phyloP scores from a whole-genome alignment of 2,113 vertebrate species.

The Hippocampus mohnikei region DNA sequence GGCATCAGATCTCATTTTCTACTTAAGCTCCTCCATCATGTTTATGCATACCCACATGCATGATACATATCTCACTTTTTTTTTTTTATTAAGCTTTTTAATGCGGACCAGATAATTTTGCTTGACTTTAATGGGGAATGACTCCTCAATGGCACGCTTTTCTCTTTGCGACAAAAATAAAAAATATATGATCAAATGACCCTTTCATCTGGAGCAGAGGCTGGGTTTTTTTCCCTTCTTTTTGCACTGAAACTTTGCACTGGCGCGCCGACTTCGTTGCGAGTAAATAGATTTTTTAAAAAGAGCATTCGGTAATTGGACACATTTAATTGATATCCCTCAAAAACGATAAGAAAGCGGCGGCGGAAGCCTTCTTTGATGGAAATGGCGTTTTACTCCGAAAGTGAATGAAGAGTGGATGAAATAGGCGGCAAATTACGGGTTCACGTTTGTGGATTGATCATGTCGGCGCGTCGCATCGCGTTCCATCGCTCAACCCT shows the following conservation, averaged over 20 bases:
- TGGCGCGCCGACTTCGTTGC: conserved; percentile 55
- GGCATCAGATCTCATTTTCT: conserved; percentile 82
- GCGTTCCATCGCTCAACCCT: conserved; percentile 55
- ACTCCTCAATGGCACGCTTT: conserved; percentile 71
- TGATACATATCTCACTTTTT: conserved; percentile 72
- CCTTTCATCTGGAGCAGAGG: conserved; percentile 72
- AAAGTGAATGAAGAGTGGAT: conserved; percentile 42
- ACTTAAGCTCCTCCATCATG: conserved; percentile 81
- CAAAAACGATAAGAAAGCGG: conserved; percentile 61
- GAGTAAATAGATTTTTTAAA: conserved; percentile 71
- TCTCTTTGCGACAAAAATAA: conserved; percentile 72
- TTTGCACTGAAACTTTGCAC: conserved; percentile 57
- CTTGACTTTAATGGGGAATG: conserved; percentile 75
- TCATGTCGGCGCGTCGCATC: conserved; percentile 45
- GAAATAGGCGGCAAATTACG: conserved; percentile 37
- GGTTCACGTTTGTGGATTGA: conserved; percentile 50
- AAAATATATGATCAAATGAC: conserved; percentile 71
- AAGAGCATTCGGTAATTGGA: conserved; percentile 68
- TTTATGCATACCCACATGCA: conserved; percentile 82
- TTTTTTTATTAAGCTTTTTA: conserved; percentile 70
- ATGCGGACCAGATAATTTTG: conserved; percentile 75
- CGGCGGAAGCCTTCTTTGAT: conserved; percentile 30
- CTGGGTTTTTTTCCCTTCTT: conserved; percentile 42
- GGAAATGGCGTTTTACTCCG: conserved; percentile 32
- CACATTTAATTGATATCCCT: conserved; percentile 71